Evolutionary conservation across 2,888 invertebrate species (phyloP).

Genomic region (Abrostola triplasia): DNA sequence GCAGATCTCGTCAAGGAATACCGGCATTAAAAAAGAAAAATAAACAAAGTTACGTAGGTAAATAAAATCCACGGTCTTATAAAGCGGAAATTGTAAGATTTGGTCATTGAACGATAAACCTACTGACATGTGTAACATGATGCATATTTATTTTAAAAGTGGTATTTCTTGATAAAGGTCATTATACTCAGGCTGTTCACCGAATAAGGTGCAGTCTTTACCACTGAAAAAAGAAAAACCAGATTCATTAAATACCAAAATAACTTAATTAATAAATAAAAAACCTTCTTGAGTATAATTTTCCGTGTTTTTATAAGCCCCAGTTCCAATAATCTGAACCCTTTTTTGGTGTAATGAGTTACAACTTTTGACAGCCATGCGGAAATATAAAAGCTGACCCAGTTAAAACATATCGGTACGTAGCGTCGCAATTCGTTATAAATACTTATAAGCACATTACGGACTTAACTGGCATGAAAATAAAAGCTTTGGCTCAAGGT

Average conservation of each 20-base stretch:
- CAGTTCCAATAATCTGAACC: slow-evolving; percentile 24
- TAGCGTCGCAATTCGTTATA: slow-evolving; percentile 4
- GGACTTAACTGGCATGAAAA: slow-evolving; percentile 10
- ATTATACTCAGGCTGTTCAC: background rate
- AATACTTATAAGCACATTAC: slow-evolving; percentile 12
- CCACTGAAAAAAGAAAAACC: slow-evolving; percentile 15
- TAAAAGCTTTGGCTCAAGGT: slow-evolving; percentile 21
- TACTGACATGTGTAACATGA: background rate
- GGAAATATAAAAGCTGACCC: slow-evolving; percentile 29
- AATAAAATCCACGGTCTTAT: slow-evolving; percentile 18
- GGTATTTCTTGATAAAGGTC: slow-evolving; percentile 5
- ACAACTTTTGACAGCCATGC: slow-evolving; percentile 34
- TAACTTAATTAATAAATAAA: background rate
- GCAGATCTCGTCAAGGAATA: background rate
- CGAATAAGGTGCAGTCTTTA: slow-evolving; percentile 12
- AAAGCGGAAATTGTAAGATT: slow-evolving; percentile 32
- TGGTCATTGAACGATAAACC: slow-evolving; percentile 12
- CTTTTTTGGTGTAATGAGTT: slow-evolving; percentile 37
- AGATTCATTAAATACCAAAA: background rate
- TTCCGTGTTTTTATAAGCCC: slow-evolving; percentile 31
- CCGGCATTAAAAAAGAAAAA: background rate
- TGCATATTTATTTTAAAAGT: slow-evolving; percentile 1
- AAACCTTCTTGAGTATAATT: background rate
- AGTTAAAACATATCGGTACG: slow-evolving; percentile 9
- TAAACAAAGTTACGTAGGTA: slow-evolving; percentile 3